phyloP scores from a whole-genome alignment of 2,888 invertebrate species.

The Hydropsyche betteni region DNA sequence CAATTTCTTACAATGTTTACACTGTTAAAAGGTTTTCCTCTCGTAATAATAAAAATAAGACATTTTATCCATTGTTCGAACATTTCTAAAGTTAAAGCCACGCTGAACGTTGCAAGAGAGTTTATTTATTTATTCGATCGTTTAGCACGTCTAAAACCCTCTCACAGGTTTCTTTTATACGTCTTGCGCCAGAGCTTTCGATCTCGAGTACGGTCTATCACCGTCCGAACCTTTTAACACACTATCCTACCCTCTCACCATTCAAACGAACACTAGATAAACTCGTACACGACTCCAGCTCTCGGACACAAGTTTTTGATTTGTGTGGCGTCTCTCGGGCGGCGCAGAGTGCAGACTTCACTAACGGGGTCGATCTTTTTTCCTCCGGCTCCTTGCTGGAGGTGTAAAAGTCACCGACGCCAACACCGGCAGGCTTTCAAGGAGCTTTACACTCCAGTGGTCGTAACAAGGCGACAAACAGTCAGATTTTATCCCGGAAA shows the following conservation, averaged over 20 bases:
- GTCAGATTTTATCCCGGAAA: constrained; percentile 6
- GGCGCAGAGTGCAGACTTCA: background rate
- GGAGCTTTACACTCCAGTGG: constrained; percentile 4
- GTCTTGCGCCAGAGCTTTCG: constrained; percentile 1
- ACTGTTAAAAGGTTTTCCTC: too few species aligned
- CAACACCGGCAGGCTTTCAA: constrained; percentile 2
- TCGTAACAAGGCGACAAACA: constrained; percentile 23
- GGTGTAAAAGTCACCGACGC: background rate
- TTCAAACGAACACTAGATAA: background rate
- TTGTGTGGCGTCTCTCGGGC: background rate
- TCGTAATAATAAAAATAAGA: too few species aligned
- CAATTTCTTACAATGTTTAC: too few species aligned
- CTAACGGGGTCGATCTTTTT: background rate
- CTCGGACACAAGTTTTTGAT: constrained; percentile 5
- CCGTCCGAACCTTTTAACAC: constrained; percentile 20
- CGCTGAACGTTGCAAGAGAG: too few species aligned
- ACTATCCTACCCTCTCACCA: background rate
- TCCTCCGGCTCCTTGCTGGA: background rate
- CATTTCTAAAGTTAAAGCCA: too few species aligned
- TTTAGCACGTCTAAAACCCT: constrained; percentile 28
- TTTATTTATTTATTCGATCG: background rate
- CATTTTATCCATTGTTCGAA: too few species aligned
- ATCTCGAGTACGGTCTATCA: constrained; percentile 19
- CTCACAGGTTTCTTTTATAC: background rate
- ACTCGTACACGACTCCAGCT: constrained; percentile 8